Evolutionary conservation across 2,888 invertebrate genomes (phyloP), one percentile per base, ranked within the genome.

Genomic region (Dorcus hopei): DNA sequence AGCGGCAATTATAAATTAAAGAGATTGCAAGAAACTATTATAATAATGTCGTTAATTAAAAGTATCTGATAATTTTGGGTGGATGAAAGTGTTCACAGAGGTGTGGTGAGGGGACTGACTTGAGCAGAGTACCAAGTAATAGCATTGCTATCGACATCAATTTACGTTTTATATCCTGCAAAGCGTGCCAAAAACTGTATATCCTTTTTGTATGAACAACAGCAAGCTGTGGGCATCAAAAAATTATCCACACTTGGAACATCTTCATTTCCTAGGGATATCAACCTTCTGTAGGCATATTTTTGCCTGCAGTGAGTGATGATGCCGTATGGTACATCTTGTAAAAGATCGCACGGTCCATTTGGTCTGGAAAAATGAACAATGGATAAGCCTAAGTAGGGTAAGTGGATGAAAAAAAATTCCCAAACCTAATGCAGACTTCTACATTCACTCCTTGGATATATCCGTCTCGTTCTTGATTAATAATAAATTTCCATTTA

Each of bases 361-460:
- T 79, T 78, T n/a, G 78, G 74, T 45, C 84, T 85, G 64, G 14
- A 71, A 73, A 72, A 76, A 6, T 33, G 3, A 33, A 1, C 26
- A 33, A 33, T 33, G 26, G 26, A 6, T 33, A 6, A 61, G 2
- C 23, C 2, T 11, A 45, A 1, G 3, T 4, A 33, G 0, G 3
- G 3, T 0, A 33, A 33, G 7, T 7, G 3, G 1, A 33, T 33
- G 26, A 33, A 33, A 33, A 33, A 33, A 6, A 33, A 33, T 1
- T 33, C n/a, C 84, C 26, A 4, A 33, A 33, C 7, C 26, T 33
- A 7, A 3, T 33, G 26, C 26, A 33, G 7, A 83, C 82, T 76
- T 93, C 91, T 0, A 90, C 83, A 47, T 86, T 82, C 47, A 91
- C 84, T 14, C 87, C 89, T 76, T 93, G 93, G 9, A 85, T 79